Conservation (phyloP, 2,888 invertebrate genomes). For the Deilephila elpenor region DNA sequence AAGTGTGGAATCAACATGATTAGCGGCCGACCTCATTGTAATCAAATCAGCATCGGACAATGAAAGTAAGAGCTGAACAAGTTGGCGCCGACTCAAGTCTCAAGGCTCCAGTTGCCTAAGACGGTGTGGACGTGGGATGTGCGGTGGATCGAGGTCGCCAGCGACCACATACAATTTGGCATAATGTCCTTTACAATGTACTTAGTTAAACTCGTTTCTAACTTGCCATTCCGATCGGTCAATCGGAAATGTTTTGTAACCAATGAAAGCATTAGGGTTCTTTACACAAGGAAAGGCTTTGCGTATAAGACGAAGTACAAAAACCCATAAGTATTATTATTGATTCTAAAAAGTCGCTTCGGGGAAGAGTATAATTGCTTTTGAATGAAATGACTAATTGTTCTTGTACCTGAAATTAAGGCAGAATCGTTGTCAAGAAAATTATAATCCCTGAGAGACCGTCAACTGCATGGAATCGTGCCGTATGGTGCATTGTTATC, state of each 20-base stretch:
- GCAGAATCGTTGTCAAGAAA: not conserved
- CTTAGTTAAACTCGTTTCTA: constrained; percentile 34
- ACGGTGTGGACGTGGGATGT: constrained; percentile 68
- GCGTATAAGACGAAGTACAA: not conserved
- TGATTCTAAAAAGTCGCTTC: not conserved
- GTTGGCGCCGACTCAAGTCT: constrained; percentile 63
- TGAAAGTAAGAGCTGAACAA: constrained; percentile 73
- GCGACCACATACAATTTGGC: constrained; percentile 26
- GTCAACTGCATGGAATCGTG: not conserved
- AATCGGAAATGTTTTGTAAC: constrained; percentile 1
- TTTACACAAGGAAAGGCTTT: not conserved
- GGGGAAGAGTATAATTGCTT: not conserved
- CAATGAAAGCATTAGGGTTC: not conserved
- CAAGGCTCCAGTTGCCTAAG: constrained; percentile 74
- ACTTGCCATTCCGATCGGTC: not conserved
- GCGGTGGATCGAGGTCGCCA: constrained; percentile 58
- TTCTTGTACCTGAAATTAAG: constrained; percentile 14
- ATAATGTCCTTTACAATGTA: constrained; percentile 32
- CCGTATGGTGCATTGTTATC: constrained; percentile 9
- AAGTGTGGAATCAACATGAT: constrained; percentile 14
- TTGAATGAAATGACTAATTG: not conserved
- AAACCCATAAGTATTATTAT: not conserved
- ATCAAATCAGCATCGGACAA: constrained; percentile 69
- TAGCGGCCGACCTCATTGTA: constrained; percentile 61
- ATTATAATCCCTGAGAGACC: not conserved